Base-by-base conservation (phyloP, 2,113 vertebrate species). In the Istiophorus platypterus region DNA sequence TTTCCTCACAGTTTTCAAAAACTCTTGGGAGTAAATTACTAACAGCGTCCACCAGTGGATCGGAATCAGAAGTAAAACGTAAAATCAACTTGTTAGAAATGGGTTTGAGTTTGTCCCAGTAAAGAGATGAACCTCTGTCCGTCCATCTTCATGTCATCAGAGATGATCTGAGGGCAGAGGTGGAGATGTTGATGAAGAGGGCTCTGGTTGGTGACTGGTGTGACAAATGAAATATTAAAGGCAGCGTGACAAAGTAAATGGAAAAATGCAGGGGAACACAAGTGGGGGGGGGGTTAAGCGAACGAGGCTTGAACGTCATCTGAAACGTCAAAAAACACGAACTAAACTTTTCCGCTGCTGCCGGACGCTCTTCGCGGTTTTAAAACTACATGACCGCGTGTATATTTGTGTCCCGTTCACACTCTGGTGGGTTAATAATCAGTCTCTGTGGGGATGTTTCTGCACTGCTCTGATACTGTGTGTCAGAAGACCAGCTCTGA, bases 401-500 rank as follows among this genome's bases (percentile, higher is more conserved):
- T n/a, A n/a, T n/a, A n/a, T n/a, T n/a, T n/a, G n/a, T n/a, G n/a
- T n/a, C n/a, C n/a, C n/a, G n/a, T n/a, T n/a, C n/a, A n/a, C n/a
- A n/a, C n/a, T 69, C 74, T 59, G 24, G 51, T 20, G 2, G 67
- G 68, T 82, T 86, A 74, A 81, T 84, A 63, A 71, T 83, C 66
- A 66, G 76, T 66, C 76, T 74, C 77, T 37, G 78, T 57, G 80
- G 69, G 72, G 86, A 85, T 74, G 77, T 84, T 90, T 65, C 87
- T 82, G 78, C 69, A 47, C 87, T 54, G 74, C 58, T 85, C 85
- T 85, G 82, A 89, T 78, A 64, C 70, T 76, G 83, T 81, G 81
- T 90, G 79, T 91, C 91, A 92, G 85, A 84, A 85, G 87, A 83
- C 90, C 83, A 84, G 59, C 52, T 76, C 34, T 77, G 76, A 81